Base-by-base conservation (phyloP, 2,888 invertebrate species). In the Torymus aiolomorphi region DNA sequence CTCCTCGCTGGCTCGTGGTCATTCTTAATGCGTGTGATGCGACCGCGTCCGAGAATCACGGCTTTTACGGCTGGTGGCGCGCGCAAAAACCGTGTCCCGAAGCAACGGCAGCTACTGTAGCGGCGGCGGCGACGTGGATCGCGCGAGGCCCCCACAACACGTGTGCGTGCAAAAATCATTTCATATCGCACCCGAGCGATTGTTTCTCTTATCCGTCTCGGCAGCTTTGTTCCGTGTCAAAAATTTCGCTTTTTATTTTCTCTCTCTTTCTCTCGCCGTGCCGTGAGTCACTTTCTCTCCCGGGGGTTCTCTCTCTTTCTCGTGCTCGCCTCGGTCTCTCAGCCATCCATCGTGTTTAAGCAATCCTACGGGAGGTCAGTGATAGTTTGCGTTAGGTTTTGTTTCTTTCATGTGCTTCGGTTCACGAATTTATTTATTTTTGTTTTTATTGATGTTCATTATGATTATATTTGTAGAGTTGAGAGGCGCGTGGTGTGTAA, bases 331-430 rank as follows among this genome's bases (percentile, higher is more conserved):
- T 83, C 84, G 86, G 82, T 42, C 42, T 42, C 42, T 86, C 86
- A 82, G 86, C 84, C 85, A 84, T 86, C 87, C 86, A 82, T 88
- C 86, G 86, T 20, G 20, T 80, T 83, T 89, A 89, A 89, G 89
- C 89, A 88, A 89, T 86, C 89, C 89, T 89, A 88, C 88, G 87
- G 86, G 87, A 59, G 11, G 85, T 86, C 83, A 86, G 86, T 85
- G 83, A 85, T 85, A 83, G 83, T 52, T 85, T 85, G 79, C 85
- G 86, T 87, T 87, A 88, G 84, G 82, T 82, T 70, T 66, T 82
- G 66, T 14, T 65, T 65, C 52, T 80, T 82, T 80, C 51, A 63
- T 77, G 61, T 49, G 18, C 13, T 67, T 66, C 66, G 52, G 57
- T 59, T 63, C 77, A 71, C 80, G 76, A 71, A 57, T 79, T 73